Conservation (phyloP, 64 coral and sea anemone genomes). For the Montipora capricornis region DNA sequence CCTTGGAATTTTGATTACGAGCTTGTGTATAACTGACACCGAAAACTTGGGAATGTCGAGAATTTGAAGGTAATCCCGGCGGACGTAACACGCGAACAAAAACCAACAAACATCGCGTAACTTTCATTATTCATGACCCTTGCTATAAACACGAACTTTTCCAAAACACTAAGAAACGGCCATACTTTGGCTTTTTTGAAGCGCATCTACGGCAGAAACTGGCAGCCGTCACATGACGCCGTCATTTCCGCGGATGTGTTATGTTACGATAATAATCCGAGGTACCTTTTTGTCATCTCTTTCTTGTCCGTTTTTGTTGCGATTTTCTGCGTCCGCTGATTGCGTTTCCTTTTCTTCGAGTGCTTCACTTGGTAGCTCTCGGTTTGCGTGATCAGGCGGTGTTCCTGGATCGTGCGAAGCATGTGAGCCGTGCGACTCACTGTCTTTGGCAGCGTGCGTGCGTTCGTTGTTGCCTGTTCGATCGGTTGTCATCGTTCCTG, state of each 20-base stretch:
- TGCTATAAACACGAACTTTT: slow-evolving; percentile 19
- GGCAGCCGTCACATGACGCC: slow-evolving; percentile 22
- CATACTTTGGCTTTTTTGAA: slow-evolving; percentile 27
- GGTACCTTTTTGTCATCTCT: slow-evolving; percentile 59
- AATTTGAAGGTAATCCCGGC: slow-evolving; percentile 29
- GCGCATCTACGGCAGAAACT: background rate
- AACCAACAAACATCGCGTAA: slow-evolving; percentile 9
- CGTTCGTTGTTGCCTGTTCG: slow-evolving; percentile 50
- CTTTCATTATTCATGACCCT: slow-evolving; percentile 55
- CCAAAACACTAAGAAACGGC: slow-evolving; percentile 18
- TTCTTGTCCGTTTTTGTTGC: slow-evolving; percentile 57
- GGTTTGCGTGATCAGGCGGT: slow-evolving; percentile 34
- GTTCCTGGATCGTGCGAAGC: slow-evolving; percentile 16
- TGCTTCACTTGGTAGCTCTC: slow-evolving; percentile 22
- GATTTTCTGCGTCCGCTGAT: slow-evolving; percentile 32
- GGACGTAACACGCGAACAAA: slow-evolving; percentile 52
- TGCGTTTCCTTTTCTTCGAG: slow-evolving; percentile 34
- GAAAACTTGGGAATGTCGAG: slow-evolving; percentile 50
- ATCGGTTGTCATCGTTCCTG: slow-evolving; percentile 53
- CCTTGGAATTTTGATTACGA: slow-evolving; percentile 6
- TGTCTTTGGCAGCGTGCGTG: slow-evolving; percentile 23
- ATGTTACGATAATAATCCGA: slow-evolving; percentile 27
- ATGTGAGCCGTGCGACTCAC: slow-evolving; percentile 39
- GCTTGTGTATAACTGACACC: slow-evolving; percentile 49
- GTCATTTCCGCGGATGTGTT: slow-evolving; percentile 6